These are phyloP conservation scores for Perccottus glenii DNA, from an alignment of 2,113 vertebrate species.

Conservation along the genomic window DNA sequence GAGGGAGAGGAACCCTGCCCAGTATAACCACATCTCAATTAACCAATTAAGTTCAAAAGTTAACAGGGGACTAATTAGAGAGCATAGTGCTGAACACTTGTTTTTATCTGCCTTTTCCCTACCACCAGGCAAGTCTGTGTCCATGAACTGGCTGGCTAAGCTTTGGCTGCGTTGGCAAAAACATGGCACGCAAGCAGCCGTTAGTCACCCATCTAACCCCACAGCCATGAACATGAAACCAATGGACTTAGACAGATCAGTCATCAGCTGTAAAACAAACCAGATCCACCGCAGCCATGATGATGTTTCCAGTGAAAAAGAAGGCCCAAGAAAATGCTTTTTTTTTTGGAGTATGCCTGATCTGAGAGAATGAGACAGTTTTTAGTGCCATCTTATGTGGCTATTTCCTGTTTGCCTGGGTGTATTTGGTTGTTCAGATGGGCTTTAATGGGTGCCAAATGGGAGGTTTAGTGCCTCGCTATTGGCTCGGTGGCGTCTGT, in stretches of 20 bases:
- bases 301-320: slow-evolving; percentile 65
- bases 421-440: slow-evolving; percentile 51
- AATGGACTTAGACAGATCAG: slow-evolving; percentile 72
- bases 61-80: slow-evolving; percentile 68
- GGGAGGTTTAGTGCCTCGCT: slow-evolving; percentile 66
- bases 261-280: slow-evolving; percentile 73
- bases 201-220: slow-evolving; percentile 71
- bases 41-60: slow-evolving; percentile 75
- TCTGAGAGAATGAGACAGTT: slow-evolving; percentile 42
- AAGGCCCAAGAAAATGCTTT: slow-evolving; percentile 60
- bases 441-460: slow-evolving; percentile 70
- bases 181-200: slow-evolving; percentile 56
- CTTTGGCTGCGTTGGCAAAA: slow-evolving; percentile 55
- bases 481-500: slow-evolving; percentile 58
- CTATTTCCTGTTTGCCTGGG: slow-evolving; percentile 41
- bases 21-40: slow-evolving; percentile 74
- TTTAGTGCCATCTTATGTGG: slow-evolving; percentile 39
- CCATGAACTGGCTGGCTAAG: slow-evolving; percentile 54
- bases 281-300: slow-evolving; percentile 67
- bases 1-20: slow-evolving; percentile 68
- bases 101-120: slow-evolving; percentile 50
- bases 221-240: slow-evolving; percentile 61
- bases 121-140: slow-evolving; percentile 47
- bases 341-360: slow-evolving; percentile 50
- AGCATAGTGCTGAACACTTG: slow-evolving; percentile 60